Percentiles rank a stretch among this genome's conserved stretches.
These are phyloP conservation scores for Blastobasis adustella DNA, from an alignment of 2,888 invertebrate species.

Conservation along the genomic window DNA sequence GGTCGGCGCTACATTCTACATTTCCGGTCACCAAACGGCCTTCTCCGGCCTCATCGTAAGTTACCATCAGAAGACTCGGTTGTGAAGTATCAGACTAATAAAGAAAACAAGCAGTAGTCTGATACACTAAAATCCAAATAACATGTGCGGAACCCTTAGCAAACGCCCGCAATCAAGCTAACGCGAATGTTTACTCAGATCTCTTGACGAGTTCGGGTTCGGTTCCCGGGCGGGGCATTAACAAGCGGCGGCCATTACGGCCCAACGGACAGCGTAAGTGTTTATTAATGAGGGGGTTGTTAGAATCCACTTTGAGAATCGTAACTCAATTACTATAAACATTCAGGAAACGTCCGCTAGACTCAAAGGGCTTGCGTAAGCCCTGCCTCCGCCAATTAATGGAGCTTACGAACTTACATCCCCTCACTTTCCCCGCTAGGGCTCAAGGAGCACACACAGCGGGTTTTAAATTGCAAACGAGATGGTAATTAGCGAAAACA, in stretches of 20 bases:
- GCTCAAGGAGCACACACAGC: conserved; percentile 31
- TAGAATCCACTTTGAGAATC: conserved; percentile 38
- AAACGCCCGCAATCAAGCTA: too few relatives aligned
- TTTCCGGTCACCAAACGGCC: too few relatives aligned
- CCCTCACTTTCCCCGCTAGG: conserved; percentile 56
- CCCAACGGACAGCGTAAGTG: conserved; percentile 29
- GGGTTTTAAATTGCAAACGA: conserved; percentile 70
- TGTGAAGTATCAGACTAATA: too few relatives aligned
- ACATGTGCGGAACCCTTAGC: too few relatives aligned
- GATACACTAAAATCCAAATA: too few relatives aligned
- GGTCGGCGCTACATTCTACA: too few relatives aligned
- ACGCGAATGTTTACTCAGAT: too few relatives aligned
- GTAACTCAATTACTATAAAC: conserved; percentile 46
- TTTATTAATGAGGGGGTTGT: conserved; percentile 29
- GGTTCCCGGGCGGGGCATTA: too few relatives aligned
- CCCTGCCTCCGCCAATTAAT: conserved; percentile 56
- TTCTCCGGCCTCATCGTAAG: too few relatives aligned
- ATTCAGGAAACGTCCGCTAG: conserved; percentile 51
- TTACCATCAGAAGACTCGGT: too few relatives aligned
- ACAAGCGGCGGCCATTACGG: conserved; percentile 18
- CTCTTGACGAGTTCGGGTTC: too few relatives aligned
- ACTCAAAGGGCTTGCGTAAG: conserved; percentile 44
- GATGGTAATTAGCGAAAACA: conserved; percentile 72
- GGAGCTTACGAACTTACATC: conserved; percentile 49
- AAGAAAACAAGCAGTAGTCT: too few relatives aligned